phyloP scores from a whole-genome alignment of 1,140 invertebrate species.

The Bombus ignitus region DNA sequence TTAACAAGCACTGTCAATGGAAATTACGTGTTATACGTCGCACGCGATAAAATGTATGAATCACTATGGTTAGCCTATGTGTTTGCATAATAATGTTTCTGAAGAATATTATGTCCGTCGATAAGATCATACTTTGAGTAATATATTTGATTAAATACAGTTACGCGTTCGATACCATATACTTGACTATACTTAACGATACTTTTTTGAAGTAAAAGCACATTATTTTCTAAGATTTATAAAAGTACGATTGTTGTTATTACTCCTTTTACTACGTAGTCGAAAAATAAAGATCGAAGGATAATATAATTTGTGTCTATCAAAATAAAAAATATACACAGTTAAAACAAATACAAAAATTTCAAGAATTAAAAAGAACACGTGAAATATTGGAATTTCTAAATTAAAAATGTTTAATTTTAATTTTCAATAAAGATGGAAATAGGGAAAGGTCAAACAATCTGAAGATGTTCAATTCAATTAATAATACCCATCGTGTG shows the following conservation, averaged over 20 bases:
- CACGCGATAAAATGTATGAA: conserved; percentile 29
- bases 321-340: too few relatives aligned
- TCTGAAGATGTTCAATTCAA: background rate
- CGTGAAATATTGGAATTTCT: too few relatives aligned
- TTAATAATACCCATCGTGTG: too few relatives aligned
- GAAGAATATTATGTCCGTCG: background rate
- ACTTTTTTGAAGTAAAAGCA: background rate
- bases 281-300: too few relatives aligned
- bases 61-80: conserved; percentile 26
- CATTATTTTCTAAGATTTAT: too few relatives aligned
- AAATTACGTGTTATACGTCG: background rate
- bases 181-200: background rate
- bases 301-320: too few relatives aligned
- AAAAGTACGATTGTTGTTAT: too few relatives aligned
- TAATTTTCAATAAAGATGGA: background rate
- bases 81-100: conserved; percentile 27
- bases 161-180: background rate
- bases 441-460: background rate
- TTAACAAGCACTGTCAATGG: conserved; percentile 1
- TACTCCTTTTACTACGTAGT: too few relatives aligned
- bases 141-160: background rate
- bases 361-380: too few relatives aligned
- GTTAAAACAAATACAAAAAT: too few relatives aligned
- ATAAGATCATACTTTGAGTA: background rate
- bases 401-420: too few relatives aligned